These are phyloP conservation scores for Philopedon plagiatum DNA, from an alignment of 2,888 invertebrate genomes.

Conservation along the genomic window DNA sequence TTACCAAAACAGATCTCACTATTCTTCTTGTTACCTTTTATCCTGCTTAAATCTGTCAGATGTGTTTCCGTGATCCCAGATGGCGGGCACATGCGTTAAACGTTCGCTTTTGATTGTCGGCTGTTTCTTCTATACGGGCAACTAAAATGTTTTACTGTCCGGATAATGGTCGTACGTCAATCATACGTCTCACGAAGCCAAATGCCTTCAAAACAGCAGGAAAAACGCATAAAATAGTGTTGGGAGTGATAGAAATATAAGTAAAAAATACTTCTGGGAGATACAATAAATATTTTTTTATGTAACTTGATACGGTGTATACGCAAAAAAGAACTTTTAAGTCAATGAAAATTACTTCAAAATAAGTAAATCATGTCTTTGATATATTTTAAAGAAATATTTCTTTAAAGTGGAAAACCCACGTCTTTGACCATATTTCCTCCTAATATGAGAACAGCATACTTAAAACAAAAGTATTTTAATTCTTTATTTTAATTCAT, in stretches of 20 bases:
- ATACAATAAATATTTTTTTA: no score
- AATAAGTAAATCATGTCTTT: no score
- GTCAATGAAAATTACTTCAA: no score
- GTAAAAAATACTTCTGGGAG: conserved; percentile 7
- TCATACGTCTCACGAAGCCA: conserved; percentile 33
- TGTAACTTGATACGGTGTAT: no score
- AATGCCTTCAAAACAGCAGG: conserved; percentile 8
- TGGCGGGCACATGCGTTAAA: conserved; percentile 42
- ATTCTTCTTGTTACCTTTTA: conserved; percentile 14
- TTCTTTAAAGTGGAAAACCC: no score
- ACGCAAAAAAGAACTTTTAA: no score
- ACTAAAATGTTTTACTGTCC: conserved; percentile 40
- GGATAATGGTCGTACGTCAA: conserved; percentile 45
- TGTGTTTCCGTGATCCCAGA: conserved; percentile 37
- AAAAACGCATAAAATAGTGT: conserved; percentile 23
- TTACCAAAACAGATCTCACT: background rate
- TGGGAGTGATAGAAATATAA: background rate
- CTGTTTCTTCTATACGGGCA: conserved; percentile 38
- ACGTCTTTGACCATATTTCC: no score
- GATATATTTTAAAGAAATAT: no score
- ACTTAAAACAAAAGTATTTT: no score
- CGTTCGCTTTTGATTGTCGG: conserved; percentile 43
- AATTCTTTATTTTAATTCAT: no score
- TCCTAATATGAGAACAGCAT: no score
- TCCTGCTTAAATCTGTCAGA: conserved; percentile 28